A percentile compares a stretch with the other conserved stretches of the same genome.
Evolutionary conservation across 2,797 vertebrate genomes (phyloP).

Genomic region (Thripadectes ignobilis): DNA sequence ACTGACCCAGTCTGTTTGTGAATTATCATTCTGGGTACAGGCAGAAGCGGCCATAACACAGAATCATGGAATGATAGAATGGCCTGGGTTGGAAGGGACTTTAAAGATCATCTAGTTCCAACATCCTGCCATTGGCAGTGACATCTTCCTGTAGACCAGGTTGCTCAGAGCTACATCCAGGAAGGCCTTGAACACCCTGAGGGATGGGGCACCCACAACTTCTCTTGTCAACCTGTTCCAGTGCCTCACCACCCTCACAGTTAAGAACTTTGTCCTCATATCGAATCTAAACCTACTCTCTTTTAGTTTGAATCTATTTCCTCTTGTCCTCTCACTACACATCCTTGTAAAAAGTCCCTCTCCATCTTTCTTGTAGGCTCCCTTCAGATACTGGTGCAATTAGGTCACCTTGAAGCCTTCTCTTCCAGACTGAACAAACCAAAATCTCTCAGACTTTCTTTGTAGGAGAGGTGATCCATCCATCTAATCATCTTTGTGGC

Average conservation of each 20-base stretch:
- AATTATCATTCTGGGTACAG: background rate
- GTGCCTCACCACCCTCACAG: background rate
- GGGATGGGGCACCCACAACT: background rate
- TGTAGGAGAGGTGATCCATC: background rate
- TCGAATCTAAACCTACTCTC: background rate
- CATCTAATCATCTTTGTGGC: background rate
- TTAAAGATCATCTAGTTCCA: background rate
- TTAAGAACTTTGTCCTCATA: background rate
- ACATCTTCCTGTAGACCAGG: background rate
- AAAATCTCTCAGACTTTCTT: background rate
- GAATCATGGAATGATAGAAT: background rate
- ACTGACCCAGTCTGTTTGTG: accelerated
- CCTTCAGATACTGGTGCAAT: background rate
- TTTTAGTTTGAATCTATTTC: background rate
- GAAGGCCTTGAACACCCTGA: background rate
- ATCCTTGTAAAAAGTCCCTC: background rate
- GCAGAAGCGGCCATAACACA: background rate
- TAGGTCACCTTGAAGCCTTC: background rate
- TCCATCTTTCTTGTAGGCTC: background rate
- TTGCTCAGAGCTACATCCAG: background rate
- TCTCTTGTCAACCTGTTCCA: background rate
- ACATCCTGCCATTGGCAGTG: background rate
- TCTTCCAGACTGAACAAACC: background rate
- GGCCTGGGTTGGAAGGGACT: background rate
- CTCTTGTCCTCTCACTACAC: background rate